A percentile compares a stretch with the other conserved stretches of the same genome.
phyloP scores from a whole-genome alignment of 2,888 invertebrate genomes.

The Melanostoma mellinum region DNA sequence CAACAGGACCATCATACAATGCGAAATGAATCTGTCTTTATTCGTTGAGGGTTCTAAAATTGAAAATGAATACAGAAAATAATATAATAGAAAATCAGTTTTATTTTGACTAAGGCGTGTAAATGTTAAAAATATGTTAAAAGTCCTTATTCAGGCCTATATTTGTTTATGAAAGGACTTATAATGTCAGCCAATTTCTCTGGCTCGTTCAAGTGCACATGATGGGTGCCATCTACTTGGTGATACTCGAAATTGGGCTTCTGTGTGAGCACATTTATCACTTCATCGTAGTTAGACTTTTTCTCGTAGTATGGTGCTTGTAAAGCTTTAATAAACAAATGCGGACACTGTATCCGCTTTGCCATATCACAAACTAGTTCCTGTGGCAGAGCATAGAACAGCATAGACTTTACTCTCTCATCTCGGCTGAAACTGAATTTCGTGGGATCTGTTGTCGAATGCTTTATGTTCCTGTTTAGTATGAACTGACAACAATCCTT shows the following conservation, averaged over 20 bases:
- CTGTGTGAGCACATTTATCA: constrained; percentile 83
- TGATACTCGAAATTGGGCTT: constrained; percentile 84
- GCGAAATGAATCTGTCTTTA: too few relatives aligned
- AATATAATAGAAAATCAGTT: too few relatives aligned
- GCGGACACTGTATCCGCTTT: constrained; percentile 84
- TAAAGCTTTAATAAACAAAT: constrained; percentile 84
- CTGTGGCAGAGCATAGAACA: constrained; percentile 42
- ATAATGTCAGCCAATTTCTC: constrained; percentile 84
- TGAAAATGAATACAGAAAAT: too few relatives aligned
- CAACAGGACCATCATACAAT: too few relatives aligned
- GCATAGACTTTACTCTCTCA: constrained; percentile 83
- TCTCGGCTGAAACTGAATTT: constrained; percentile 87
- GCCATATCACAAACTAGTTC: constrained; percentile 83
- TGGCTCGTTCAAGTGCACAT: constrained; percentile 77
- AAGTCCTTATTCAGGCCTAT: constrained; percentile 48
- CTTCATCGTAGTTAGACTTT: constrained; percentile 82
- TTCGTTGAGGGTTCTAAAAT: too few relatives aligned
- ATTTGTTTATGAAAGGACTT: constrained; percentile 83
- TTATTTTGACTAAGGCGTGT: too few relatives aligned
- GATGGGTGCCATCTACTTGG: constrained; percentile 86
- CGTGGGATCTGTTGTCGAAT: constrained; percentile 83
- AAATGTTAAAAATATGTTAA: not conserved
- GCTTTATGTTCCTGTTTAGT: constrained; percentile 84
- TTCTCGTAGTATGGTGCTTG: constrained; percentile 82
- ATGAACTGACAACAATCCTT: constrained; percentile 84